Base-by-base conservation (phyloP, 2,797 vertebrate species). In the Alca torda region DNA sequence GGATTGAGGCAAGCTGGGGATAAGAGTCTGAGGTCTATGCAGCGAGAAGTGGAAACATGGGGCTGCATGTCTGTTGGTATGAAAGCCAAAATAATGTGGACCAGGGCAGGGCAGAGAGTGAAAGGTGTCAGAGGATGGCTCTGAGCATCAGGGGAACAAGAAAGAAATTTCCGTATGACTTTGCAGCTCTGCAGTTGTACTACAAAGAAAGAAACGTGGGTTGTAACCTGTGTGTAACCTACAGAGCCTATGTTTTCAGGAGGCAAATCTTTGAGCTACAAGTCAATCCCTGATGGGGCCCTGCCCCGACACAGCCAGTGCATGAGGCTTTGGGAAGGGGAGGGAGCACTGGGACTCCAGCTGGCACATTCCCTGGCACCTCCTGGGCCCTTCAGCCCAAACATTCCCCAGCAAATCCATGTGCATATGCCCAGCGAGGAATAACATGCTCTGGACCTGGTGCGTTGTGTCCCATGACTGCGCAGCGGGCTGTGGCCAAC, bases 381-480 rank as follows among this genome's bases (percentile, higher is more conserved):
- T 73, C 76, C 16, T 31, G 72, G 13, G 64, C 51, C 51, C 46
- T 90, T 95, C 45, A 37, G 73, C 74, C 87, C 84, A 50, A 90
- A 43, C 21, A 48, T 2, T 18, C 20, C 16, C 28, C 67, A 50
- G 45, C 2, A 86, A 59, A 90, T 48, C 51, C 39, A 56, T 10
- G 8, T 2, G 1, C 16, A 1, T 61, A 4, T n/a, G 13, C 21
- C 15, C 72, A 54, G 69, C 2, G 7, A 79, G 43, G 28, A 85
- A 14, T 33, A 67, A 15, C 25, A 33, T 0, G 0, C 41, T 68
- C 84, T 59, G 63, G 30, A 33, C 4, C 2, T 10, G 4, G 30
- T 65, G 65, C 1, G 2, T 33, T 48, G 16, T 30, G 13, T 64
- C 21, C 51, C 4, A 1, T 17, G 26, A 2, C n/a, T 26, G 11